A percentile compares a stretch with the other conserved stretches of the same genome.
phyloP scores from a whole-genome alignment of 2,888 invertebrate species.

The Calliphora vomitoria region DNA sequence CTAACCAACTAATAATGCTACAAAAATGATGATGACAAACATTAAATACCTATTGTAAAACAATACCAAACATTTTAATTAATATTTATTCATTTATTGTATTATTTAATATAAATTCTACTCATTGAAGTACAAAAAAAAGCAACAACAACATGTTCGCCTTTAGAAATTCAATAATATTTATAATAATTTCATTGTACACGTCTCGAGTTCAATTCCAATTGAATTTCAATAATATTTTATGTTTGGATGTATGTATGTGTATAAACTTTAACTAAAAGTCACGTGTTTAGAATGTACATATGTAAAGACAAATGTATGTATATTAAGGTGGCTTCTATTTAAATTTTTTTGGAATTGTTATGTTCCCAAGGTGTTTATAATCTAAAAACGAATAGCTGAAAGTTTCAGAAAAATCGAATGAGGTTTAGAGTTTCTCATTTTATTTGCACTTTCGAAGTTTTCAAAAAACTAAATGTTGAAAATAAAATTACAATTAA shows the following conservation, averaged over 20 bases:
- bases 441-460: too few relatives aligned
- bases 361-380: too few relatives aligned
- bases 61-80: not conserved
- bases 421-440: too few relatives aligned
- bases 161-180: slow-evolving; percentile 9
- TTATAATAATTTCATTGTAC: slow-evolving; percentile 7
- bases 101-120: slow-evolving; percentile 16
- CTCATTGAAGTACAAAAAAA: slow-evolving; percentile 22
- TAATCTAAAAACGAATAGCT: too few relatives aligned
- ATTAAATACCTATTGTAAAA: not conserved
- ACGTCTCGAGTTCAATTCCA: slow-evolving; percentile 26
- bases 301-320: not conserved
- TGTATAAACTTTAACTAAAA: not conserved
- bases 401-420: too few relatives aligned
- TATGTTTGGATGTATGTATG: too few relatives aligned
- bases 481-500: too few relatives aligned
- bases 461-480: too few relatives aligned
- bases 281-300: slow-evolving; percentile 43
- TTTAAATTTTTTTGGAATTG: too few relatives aligned
- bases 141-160: slow-evolving; percentile 30
- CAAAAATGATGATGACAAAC: too few relatives aligned
- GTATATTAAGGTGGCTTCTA: too few relatives aligned
- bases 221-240: slow-evolving; percentile 31
- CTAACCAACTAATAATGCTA: too few relatives aligned
- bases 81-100: not conserved